Evolutionary conservation across 2,888 invertebrate species (phyloP).

Genomic region (Venustoraphidia nigricollis): DNA sequence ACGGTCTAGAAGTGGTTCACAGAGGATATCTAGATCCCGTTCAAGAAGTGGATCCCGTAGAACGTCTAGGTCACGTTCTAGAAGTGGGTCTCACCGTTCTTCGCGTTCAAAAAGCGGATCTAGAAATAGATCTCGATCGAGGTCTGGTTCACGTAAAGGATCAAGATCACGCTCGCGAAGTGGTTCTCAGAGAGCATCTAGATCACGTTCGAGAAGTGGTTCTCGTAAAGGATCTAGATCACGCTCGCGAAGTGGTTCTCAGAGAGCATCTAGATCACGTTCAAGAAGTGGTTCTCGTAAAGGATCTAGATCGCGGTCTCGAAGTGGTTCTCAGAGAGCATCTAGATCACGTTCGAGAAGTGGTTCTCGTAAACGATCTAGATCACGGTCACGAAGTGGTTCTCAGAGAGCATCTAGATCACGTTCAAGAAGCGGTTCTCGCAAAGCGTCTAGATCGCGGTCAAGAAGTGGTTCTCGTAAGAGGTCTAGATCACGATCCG

Average conservation of each 20-base stretch:
- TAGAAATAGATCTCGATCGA: constrained; percentile 14
- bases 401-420: constrained; percentile 19
- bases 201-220: constrained; percentile 15
- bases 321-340: constrained; percentile 11
- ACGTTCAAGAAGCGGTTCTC: constrained; percentile 13
- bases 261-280: constrained; percentile 17
- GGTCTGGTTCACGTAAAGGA: constrained; percentile 14
- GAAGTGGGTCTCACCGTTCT: constrained; percentile 12
- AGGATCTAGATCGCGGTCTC: constrained; percentile 17
- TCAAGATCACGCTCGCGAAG: constrained; percentile 18
- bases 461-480: constrained; percentile 16
- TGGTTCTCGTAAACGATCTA: constrained; percentile 9
- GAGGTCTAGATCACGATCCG: constrained; percentile 16
- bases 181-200: constrained; percentile 9
- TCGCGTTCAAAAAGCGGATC: neutral
- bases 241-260: constrained; percentile 14
- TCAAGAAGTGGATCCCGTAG: constrained; percentile 14
- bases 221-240: constrained; percentile 10
- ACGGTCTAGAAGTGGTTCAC: constrained; percentile 14
- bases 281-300: constrained; percentile 15
- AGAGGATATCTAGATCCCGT: constrained; percentile 10
- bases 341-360: constrained; percentile 16
- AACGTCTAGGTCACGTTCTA: constrained; percentile 12
- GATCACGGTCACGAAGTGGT: constrained; percentile 14
- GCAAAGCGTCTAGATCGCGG: constrained; percentile 13